Base-by-base conservation (phyloP, 2,797 vertebrate species). In the Acanthurus leucopareius region DNA sequence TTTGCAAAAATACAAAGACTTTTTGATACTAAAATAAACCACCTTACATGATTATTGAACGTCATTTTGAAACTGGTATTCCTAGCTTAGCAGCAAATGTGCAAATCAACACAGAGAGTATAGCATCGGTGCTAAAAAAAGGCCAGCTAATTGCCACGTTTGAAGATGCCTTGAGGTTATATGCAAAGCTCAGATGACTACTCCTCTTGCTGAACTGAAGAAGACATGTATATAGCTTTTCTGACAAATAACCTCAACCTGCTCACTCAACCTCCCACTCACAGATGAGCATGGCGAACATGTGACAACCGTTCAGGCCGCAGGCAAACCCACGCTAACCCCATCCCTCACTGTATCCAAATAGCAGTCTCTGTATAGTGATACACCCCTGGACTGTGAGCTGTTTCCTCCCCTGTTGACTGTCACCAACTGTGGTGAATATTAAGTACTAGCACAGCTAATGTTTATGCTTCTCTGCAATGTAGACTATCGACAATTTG, bases 401-500 rank as follows among this genome's bases (percentile, higher is more conserved):
- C 45, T 20, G 25, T 22, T 45, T 63, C 64, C 79, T 51, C 73
- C 75, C 35, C 63, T 19, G 69, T 19, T 79, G 66, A 77, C 38
- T 69, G 67, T 60, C 66, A 85, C 66, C 73, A 52, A 70, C 52
- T n/a, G 75, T 69, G 54, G 79, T 35, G n/a, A 73, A 77, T 47
- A 73, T 45, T 49, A 44, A 76, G 61, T 1, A 14, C 65, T 13
- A 40, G 56, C 79, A 87, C 73, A 57, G 76, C 65, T 70, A 58
- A 86, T 91, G 87, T 94, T 95, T 93, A 92, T 83, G 77, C 61
- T 62, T 53, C 64, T 83, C 74, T 57, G 74, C 52, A 64, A 83
- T 63, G 79, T 65, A 75, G 83, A 79, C 79, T 78, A 78, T 62
- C 5, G 48, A 83, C 84, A 79, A 90, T 93, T 85, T 90, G 93